These are phyloP conservation scores for Pseudocheirus occidentalis DNA, from an alignment of 2,797 vertebrate genomes.

Conservation along the genomic window DNA sequence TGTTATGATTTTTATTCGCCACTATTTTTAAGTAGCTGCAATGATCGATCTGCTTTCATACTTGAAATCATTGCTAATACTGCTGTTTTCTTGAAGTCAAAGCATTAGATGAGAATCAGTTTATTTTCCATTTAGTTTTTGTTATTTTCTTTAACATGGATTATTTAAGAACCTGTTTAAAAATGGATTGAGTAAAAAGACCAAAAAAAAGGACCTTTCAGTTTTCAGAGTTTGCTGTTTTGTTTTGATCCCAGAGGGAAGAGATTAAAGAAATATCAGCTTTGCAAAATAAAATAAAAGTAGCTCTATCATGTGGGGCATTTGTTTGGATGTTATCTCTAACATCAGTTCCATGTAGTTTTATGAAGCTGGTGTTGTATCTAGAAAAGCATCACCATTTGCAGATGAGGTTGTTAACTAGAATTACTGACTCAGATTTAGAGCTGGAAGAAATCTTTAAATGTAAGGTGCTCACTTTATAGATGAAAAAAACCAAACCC, in stretches of 20 bases:
- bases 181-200: conserved; percentile 8
- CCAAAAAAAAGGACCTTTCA: not conserved
- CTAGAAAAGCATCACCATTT: not conserved
- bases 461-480: not conserved
- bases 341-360: not conserved
- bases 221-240: not conserved
- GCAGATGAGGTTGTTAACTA: not conserved
- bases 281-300: not conserved
- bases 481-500: not conserved
- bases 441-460: not conserved
- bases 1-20: not conserved
- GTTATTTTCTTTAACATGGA: conserved; percentile 14
- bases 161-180: conserved; percentile 17
- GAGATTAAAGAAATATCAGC: not conserved
- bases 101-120: not conserved
- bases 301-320: not conserved
- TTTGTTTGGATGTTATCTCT: not conserved
- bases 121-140: not conserved
- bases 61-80: not conserved
- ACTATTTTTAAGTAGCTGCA: conserved; percentile 6
- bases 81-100: not conserved
- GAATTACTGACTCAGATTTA: not conserved
- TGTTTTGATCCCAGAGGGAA: conserved; percentile 1
- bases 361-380: not conserved
- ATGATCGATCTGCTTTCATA: not conserved